Evolutionary conservation across 2,113 vertebrate species (phyloP), one percentile per base, ranked within the genome.

Genomic region (Trichomycterus rosablanca): DNA sequence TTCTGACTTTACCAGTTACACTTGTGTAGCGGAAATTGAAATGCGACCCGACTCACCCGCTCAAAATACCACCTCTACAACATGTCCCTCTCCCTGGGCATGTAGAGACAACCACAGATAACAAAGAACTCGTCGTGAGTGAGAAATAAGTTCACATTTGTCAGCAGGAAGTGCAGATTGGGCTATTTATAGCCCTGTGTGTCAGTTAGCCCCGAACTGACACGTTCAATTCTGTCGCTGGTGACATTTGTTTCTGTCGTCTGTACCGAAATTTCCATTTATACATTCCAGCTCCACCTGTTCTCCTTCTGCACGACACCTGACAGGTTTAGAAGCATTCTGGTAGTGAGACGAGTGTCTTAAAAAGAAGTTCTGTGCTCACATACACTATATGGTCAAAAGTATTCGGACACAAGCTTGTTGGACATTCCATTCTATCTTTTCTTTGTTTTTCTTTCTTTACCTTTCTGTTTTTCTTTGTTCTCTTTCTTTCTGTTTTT

Each of bases 91-190:
- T 59, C 37, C 20, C 59, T 54, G 45, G 49, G 51, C 57, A 51
- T 43, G 45, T 42, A 49, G 49, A 62, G 58, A 35, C 61, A 53
- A 37, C 46, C 46, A 14, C 16, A 2, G 20, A 28, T 24, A 54
- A 59, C 57, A 72, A 53, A 64, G 53, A 60, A 57, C 70, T 52
- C 40, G 69, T 70, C 63, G 69, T 51, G n/a, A n/a, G n/a, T n/a
- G n/a, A n/a, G n/a, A n/a, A n/a, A n/a, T n/a, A n/a, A n/a, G 53
- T 16, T 16, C 56, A 67, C 58, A 68, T 78, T 63, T 74, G 59
- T 64, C 57, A 66, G 43, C 20, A 34, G 49, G 61, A 53, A 18
- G 44, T 20, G 49, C 42, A 26, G 26, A 10, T 50, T 52, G 12
- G 30, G 50, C 70, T 75, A 69, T 68, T 55, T 68, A 72, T 63